Base-by-base conservation (phyloP, 1,140 invertebrate species). In the Diabrotica virgifera region DNA sequence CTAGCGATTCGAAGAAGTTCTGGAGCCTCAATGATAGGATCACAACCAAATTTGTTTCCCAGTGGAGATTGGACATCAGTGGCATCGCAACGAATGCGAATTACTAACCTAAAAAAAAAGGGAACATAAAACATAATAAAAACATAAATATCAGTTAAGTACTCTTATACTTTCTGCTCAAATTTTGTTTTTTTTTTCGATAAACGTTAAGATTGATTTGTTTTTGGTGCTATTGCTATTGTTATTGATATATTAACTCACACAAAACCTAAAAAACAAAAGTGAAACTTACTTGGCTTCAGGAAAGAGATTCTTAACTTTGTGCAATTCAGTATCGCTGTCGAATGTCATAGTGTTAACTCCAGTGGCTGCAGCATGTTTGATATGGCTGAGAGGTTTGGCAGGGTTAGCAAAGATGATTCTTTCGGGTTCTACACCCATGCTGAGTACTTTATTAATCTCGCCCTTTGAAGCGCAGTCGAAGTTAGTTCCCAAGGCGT, bases 381-480 rank as follows among this genome's bases (percentile, higher is more conserved):
- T 87, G 72, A 99, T 90, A 79, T 96, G 96, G 14, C 93, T 95
- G n/a, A 88, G 85, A 63, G 93, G 93, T 79, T 99, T 99, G 71
- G 95, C 95, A 0, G 97, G 97, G 84, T 99, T 99, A 50, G 97
- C 97, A 81, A 96, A 99, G 71, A 99, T 96, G 65, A 99, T 97
- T 68, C 90, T 88, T 70, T 86, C 81, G 0, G 94, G 84, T 37
- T 84, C 79, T 0, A 97, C 92, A 35, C 92, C 94, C 37, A 94
- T 76, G 10, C 85, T 86, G 36, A 97, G 79, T 12, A 97, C 86
- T 76, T 92, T 90, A 70, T 91, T 87, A 64, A 99, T 95, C 80
- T 98, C 96, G 52, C 80, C 86, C 81, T 96, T 97, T 59, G 95
- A 97, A 52, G 97, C 96, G 82, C 97, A 99, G 81, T 99, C 97